Evolutionary conservation across 2,113 vertebrate genomes (phyloP), one percentile per base, ranked within the genome.

Genomic region (Sylvilagus bachmani): DNA sequence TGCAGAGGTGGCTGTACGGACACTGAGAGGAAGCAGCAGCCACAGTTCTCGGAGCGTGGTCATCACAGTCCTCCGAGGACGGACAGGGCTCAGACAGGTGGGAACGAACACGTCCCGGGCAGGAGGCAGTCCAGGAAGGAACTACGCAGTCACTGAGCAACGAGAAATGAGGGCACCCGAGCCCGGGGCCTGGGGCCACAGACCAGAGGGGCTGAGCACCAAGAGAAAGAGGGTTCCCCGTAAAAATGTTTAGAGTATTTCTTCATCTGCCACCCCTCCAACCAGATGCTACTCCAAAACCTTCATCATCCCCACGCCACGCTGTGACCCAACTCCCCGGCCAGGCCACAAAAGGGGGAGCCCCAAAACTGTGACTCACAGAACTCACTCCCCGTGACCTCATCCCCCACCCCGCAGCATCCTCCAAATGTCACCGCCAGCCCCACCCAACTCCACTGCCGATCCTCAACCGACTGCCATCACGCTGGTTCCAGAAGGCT

Each of bases 261-360:
- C 81, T 74, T 89, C 11, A 75, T 64, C 51, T 78, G 27, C 71
- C 55, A 91, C 3, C 33, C 38, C 33, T 58, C 44, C 64, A 74
- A 44, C 12, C 80, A 38, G 71, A 24, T 14, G n/a, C 49, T 49
- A 67, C 9, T 74, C 31, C 12, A 61, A 66, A 29, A 33, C 82
- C 51, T 8, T 49, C 33, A 51, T 75, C 74, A 31, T 55, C 51
- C 55, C 78, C 86, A 67, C 91, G 85, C 78, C 86, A 67, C 91
- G 85, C 33, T 33, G 11, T 17, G 31, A 86, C 31, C 49, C 53
- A 11, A 67, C 61, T 61, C 64, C 49, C 17, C 3, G 17, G 27
- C 61, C 64, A 85, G 17, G 27, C 61, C 64, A 85, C 24, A 80
- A 24, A 92, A 77, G 74, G 84, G 24, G 21, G 62, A 51, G 33